Conservation (phyloP, 2,888 invertebrate genomes). For the Lochmaea capreae region DNA sequence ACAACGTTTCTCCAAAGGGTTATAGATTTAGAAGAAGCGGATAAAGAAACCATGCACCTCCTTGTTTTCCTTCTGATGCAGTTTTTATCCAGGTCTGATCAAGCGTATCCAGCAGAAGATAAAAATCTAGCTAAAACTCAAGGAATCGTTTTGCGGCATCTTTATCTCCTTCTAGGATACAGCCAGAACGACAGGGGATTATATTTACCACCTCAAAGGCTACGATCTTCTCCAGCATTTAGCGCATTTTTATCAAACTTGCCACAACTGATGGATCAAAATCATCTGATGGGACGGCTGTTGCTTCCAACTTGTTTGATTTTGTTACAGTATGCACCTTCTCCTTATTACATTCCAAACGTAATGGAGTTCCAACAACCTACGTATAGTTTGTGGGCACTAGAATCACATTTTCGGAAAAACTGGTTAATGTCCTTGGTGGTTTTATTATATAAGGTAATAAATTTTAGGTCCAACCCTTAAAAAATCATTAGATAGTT, state of each 20-base stretch:
- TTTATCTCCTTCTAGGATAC: conserved; percentile 93
- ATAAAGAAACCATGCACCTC: conserved; percentile 94
- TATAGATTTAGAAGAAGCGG: conserved; percentile 93
- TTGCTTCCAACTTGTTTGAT: conserved; percentile 87
- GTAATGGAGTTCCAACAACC: conserved; percentile 73
- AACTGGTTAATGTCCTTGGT: conserved; percentile 95
- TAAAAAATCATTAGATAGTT: neutral
- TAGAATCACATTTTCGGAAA: conserved; percentile 87
- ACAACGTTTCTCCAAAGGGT: conserved; percentile 85
- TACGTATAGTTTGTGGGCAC: conserved; percentile 87
- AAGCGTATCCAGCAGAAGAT: conserved; percentile 89
- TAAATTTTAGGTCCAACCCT: neutral
- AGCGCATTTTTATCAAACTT: conserved; percentile 95
- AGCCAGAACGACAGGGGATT: conserved; percentile 91
- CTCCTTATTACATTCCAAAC: conserved; percentile 73
- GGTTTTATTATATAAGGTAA: conserved; percentile 92
- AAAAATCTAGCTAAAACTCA: conserved; percentile 83
- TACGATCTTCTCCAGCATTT: conserved; percentile 93
- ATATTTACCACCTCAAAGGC: conserved; percentile 86
- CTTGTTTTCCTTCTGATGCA: conserved; percentile 97
- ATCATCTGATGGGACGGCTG: conserved; percentile 91
- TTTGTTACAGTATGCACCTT: conserved; percentile 85
- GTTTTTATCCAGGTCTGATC: conserved; percentile 86
- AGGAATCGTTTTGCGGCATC: conserved; percentile 88
- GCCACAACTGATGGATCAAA: conserved; percentile 95